phyloP scores from a whole-genome alignment of 2,888 invertebrate species.

The Nudaria mundana region DNA sequence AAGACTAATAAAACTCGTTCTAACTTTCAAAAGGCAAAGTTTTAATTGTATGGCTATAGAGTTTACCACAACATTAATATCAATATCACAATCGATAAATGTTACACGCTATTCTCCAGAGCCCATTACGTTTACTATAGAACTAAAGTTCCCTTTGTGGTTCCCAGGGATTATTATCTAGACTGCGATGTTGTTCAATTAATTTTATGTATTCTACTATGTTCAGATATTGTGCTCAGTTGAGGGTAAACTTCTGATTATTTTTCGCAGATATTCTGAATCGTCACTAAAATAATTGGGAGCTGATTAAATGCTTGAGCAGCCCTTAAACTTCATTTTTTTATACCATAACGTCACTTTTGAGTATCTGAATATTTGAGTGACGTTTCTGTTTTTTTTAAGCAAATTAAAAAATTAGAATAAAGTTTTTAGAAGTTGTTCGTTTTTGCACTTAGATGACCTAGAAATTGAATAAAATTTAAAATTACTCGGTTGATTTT shows the following conservation, averaged over 20 bases:
- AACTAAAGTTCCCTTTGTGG: slow-evolving; percentile 14
- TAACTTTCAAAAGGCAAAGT: slow-evolving; percentile 18
- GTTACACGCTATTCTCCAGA: slow-evolving; percentile 10
- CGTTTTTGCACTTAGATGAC: too few species aligned
- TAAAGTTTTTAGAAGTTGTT: too few species aligned
- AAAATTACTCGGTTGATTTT: too few species aligned
- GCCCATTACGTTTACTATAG: slow-evolving; percentile 8
- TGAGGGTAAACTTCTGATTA: not conserved
- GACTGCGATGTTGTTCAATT: slow-evolving; percentile 26
- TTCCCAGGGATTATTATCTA: slow-evolving; percentile 23
- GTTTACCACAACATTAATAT: slow-evolving; percentile 16
- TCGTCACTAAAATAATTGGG: too few species aligned
- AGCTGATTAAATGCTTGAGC: too few species aligned
- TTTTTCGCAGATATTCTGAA: too few species aligned
- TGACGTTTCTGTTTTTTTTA: too few species aligned
- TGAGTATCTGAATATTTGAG: too few species aligned
- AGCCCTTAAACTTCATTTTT: too few species aligned
- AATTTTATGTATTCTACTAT: slow-evolving; percentile 12
- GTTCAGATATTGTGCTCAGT: not conserved
- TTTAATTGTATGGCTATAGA: slow-evolving; percentile 22
- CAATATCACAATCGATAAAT: slow-evolving; percentile 18
- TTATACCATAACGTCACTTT: too few species aligned
- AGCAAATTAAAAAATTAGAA: too few species aligned
- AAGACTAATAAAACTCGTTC: slow-evolving; percentile 4
- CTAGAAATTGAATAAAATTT: too few species aligned